A percentile compares a stretch with the other conserved stretches of the same genome.
Conservation (phyloP, 2,797 vertebrate species). For the Brotula barbata region DNA sequence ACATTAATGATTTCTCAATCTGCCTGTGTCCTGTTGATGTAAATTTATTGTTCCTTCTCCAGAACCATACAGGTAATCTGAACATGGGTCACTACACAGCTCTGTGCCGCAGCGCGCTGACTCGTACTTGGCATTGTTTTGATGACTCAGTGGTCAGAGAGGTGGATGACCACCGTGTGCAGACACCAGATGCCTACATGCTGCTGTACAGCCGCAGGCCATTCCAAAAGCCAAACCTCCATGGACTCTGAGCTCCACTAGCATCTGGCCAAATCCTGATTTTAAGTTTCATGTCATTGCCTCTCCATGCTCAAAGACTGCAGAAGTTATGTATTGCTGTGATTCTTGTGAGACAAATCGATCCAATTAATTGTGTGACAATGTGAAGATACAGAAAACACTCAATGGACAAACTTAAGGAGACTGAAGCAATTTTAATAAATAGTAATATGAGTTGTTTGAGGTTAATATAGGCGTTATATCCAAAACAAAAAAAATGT, state of each 20-base stretch:
- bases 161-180: constrained; percentile 76
- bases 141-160: constrained; percentile 78
- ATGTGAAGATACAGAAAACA: neutral
- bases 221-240: constrained; percentile 70
- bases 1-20: neutral
- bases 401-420: neutral
- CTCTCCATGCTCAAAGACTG: neutral
- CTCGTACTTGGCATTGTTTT: constrained; percentile 82
- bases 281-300: neutral
- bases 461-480: constrained; percentile 74
- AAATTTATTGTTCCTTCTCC: neutral
- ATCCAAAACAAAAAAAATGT: constrained; percentile 68
- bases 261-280: neutral
- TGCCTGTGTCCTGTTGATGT: neutral
- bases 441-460: constrained; percentile 69
- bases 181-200: constrained; percentile 82
- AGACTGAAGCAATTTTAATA: constrained; percentile 75
- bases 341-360: neutral
- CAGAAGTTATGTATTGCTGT: neutral
- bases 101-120: constrained; percentile 79
- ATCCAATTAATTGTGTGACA: too few relatives aligned
- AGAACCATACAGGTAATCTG: constrained; percentile 87
- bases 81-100: constrained; percentile 88
- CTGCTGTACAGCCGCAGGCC: constrained; percentile 82
- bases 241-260: constrained; percentile 42